Evolutionary conservation across 2,113 vertebrate genomes (phyloP), one percentile per base, ranked within the genome.

Genomic region (Lathamus discolor): DNA sequence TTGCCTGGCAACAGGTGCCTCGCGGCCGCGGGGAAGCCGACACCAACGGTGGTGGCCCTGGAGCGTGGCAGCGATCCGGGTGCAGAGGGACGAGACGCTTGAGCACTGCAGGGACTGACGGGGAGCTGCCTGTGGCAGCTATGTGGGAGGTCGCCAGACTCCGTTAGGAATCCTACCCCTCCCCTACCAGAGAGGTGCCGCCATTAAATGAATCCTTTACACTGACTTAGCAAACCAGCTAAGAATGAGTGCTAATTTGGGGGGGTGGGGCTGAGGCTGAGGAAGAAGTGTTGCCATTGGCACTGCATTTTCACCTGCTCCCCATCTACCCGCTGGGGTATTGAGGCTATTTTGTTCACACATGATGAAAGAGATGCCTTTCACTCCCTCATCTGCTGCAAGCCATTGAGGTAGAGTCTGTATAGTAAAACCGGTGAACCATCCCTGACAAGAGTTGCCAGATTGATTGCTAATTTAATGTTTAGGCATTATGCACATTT

Each of bases 21-120:
- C 10, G 6, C 13, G 3, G 33, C 20, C 2, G 2, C 19, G 3
- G 5, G 15, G 19, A 16, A 12, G 10, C 35, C 15, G 7, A 5
- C 6, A 29, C 43, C 19, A 43, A 17, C 13, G 39, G 11, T 19
- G n/a, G 8, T 11, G 1, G 22, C 9, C 11, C 54, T 3, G 22
- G 22, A 44, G 51, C 7, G 4, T 19, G 17, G 44, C 7, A 2
- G 24, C 17, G 25, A 2, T 23, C 29, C 5, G 0, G 12, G 55
- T 59, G 14, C 22, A 33, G 62, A 62, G 15, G 23, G 22, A 15
- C 4, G 0, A 28, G 48, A 29, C 14, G 6, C 46, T 39, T 39
- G 13, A 17, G 44, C 61, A 1, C 25, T 24, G 51, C 44, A 6
- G 5, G 4, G 9, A 29, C 7, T 6, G 31, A 12, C 1, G 5